A percentile compares a stretch with the other conserved stretches of the same genome.
Evolutionary conservation across 2,888 invertebrate species (phyloP).

Genomic region (Panopea generosa): DNA sequence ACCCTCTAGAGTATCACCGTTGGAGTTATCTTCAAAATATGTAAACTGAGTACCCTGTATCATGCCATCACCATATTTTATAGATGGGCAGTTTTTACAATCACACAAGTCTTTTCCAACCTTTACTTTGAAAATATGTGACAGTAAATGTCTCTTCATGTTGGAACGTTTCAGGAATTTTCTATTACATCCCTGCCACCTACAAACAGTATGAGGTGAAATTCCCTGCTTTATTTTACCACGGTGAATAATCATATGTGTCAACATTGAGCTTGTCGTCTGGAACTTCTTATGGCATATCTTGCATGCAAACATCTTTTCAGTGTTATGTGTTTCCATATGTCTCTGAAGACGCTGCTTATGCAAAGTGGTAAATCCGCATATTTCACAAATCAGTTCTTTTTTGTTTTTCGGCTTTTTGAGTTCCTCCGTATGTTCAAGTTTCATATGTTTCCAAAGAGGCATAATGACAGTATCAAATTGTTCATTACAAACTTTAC

Average conservation of each 20-base stretch:
- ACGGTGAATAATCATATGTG: constrained; percentile 57
- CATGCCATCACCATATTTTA: neutral
- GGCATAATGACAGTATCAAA: constrained; percentile 42
- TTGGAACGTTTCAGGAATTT: constrained; percentile 45
- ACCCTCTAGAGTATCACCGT: neutral
- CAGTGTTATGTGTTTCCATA: constrained; percentile 53
- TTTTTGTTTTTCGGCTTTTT: constrained; percentile 29
- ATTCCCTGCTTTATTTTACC: constrained; percentile 47
- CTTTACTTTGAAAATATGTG: constrained; percentile 61
- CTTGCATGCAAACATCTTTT: constrained; percentile 50
- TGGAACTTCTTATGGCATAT: constrained; percentile 52
- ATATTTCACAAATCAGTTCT: constrained; percentile 42
- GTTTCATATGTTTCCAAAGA: constrained; percentile 49
- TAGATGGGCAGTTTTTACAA: constrained; percentile 42
- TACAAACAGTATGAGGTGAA: constrained; percentile 37
- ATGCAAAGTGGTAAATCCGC: constrained; percentile 38
- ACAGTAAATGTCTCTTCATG: constrained; percentile 47
- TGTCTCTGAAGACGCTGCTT: constrained; percentile 52
- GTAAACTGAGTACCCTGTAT: neutral
- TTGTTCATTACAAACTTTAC: constrained; percentile 22
- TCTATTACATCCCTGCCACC: constrained; percentile 47
- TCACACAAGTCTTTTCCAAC: constrained; percentile 52
- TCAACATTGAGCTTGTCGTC: constrained; percentile 55
- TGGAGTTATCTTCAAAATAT: neutral
- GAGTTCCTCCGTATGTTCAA: constrained; percentile 39